Evolutionary conservation across 2,113 vertebrate species (phyloP).

Genomic region (Leptobrachium leishanense): DNA sequence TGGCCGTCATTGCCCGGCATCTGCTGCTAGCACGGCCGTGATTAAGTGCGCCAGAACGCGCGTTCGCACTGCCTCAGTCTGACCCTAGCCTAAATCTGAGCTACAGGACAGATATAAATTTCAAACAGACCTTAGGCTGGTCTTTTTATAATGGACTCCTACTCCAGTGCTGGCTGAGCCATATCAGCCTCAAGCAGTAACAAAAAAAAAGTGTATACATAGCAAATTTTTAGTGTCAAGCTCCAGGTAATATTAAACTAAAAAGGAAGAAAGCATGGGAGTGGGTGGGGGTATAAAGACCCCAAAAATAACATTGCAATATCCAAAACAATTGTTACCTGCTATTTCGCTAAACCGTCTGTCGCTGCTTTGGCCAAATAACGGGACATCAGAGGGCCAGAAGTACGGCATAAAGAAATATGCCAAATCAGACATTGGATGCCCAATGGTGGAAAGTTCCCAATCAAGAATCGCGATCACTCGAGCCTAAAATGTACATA

Average conservation of each 20-base stretch:
- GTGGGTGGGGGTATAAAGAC: background rate
- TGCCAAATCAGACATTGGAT: constrained; percentile 84
- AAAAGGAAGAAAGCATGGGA: too few relatives aligned
- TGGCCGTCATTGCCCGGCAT: too few relatives aligned
- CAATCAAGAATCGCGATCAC: constrained; percentile 89
- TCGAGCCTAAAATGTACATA: constrained; percentile 64
- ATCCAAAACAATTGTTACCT: constrained; percentile 57
- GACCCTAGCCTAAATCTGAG: too few relatives aligned
- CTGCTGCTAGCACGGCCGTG: too few relatives aligned
- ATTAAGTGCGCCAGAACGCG: too few relatives aligned
- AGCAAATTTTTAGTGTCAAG: background rate
- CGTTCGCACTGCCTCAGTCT: too few relatives aligned
- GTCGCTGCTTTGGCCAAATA: constrained; percentile 1
- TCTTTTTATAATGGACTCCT: too few relatives aligned
- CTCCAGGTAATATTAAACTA: too few relatives aligned
- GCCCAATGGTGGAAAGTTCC: constrained; percentile 91
- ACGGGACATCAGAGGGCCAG: constrained; percentile 62
- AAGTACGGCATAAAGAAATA: constrained; percentile 73
- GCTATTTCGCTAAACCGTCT: constrained; percentile 46
- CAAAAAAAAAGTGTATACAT: background rate
- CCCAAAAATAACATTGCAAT: background rate
- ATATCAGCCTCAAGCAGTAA: background rate
- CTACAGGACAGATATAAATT: too few relatives aligned
- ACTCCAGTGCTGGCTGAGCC: too few relatives aligned
- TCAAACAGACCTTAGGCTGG: too few relatives aligned